Evolutionary conservation across 2,113 vertebrate species (phyloP).

Genomic region (Leptobrachium leishanense): DNA sequence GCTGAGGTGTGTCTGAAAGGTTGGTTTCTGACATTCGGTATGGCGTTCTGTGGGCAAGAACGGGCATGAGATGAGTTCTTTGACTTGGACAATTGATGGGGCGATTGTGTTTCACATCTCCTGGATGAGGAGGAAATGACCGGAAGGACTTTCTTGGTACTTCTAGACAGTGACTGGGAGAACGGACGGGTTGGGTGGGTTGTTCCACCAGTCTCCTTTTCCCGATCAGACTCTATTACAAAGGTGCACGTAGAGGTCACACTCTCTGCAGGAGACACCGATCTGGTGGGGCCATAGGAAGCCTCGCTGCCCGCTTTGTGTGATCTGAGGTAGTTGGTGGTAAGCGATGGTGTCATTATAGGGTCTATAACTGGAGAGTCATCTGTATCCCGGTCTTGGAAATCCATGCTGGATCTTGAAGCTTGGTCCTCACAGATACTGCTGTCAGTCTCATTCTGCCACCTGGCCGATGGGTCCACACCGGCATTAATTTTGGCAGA

Average conservation of each 20-base stretch:
- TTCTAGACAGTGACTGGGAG: slow-evolving; percentile 51
- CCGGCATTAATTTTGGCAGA: slow-evolving; percentile 40
- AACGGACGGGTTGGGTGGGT: neutral
- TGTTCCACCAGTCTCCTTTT: slow-evolving; percentile 18
- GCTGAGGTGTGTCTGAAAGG: neutral
- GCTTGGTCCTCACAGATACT: too few species aligned
- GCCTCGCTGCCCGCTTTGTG: neutral
- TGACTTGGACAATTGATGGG: neutral
- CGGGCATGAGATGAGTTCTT: neutral
- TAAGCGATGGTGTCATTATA: too few species aligned
- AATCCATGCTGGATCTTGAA: too few species aligned
- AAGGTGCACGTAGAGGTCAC: slow-evolving; percentile 76
- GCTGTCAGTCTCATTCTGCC: neutral
- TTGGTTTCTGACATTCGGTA: neutral
- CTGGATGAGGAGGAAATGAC: slow-evolving; percentile 43
- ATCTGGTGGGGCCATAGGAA: slow-evolving; percentile 34
- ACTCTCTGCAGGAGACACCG: slow-evolving; percentile 68
- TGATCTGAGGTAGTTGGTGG: too few species aligned
- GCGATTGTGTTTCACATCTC: slow-evolving; percentile 29
- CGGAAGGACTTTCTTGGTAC: slow-evolving; percentile 45
- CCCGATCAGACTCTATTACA: slow-evolving; percentile 64
- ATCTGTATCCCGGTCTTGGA: too few species aligned
- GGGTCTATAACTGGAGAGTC: too few species aligned
- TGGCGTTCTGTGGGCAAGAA: neutral
- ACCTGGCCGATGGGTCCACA: slow-evolving; percentile 33